These are phyloP conservation scores for Paracentrotus lividus DNA, from an alignment of 53 echinoderm and acorn worm genomes.

Conservation along the genomic window DNA sequence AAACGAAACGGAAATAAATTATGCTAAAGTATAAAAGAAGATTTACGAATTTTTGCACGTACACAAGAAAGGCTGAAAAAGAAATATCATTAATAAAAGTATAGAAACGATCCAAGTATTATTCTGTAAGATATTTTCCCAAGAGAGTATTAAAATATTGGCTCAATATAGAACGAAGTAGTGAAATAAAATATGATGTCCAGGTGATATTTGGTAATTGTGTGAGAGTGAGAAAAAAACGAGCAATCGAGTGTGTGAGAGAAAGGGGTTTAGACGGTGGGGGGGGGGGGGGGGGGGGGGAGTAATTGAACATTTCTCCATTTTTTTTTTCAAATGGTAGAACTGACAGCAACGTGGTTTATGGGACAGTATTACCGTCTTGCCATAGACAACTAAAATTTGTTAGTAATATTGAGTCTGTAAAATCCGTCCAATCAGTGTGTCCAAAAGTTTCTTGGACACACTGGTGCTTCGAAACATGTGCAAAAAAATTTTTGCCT, in stretches of 20 bases:
- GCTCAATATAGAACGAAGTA: background rate
- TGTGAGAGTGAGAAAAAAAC: background rate
- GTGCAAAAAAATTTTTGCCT: background rate
- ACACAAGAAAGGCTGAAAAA: background rate
- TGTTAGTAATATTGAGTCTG: no score
- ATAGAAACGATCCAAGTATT: background rate
- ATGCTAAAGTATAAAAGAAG: background rate
- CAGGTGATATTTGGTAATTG: background rate
- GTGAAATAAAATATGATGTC: no score
- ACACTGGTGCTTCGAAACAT: background rate
- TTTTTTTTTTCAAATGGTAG: background rate
- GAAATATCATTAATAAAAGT: background rate
- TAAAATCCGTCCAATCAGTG: background rate
- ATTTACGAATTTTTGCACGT: background rate
- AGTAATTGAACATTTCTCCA: background rate
- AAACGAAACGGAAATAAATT: background rate
- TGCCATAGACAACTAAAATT: background rate
- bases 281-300: slow-evolving; percentile 11
- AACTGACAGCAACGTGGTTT: background rate
- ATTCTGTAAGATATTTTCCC: background rate
- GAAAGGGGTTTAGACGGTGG: background rate
- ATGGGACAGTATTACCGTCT: background rate
- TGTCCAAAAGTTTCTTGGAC: background rate
- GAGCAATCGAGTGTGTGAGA: slow-evolving; percentile 1
- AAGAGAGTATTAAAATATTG: background rate